Percentiles rank a stretch among this genome's conserved stretches.
Evolutionary conservation across 2,113 vertebrate genomes (phyloP).

Genomic region (Micromys minutus): DNA sequence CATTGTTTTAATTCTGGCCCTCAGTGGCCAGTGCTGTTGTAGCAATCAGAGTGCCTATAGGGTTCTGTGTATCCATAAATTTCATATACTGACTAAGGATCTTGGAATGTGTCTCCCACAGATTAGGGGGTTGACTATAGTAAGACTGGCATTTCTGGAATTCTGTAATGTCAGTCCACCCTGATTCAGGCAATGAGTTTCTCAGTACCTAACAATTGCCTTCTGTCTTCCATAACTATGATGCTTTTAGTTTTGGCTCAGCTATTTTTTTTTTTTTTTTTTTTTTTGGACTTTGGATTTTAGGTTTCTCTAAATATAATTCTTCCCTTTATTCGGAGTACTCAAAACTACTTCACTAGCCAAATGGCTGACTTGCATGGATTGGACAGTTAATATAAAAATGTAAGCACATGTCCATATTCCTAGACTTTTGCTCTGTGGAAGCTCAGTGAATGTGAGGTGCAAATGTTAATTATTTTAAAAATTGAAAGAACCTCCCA

Average conservation of each 20-base stretch:
- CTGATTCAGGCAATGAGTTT: too few species aligned
- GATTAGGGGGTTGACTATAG: neutral
- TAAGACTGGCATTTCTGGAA: neutral
- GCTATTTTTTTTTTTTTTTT: constrained; percentile 26
- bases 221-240: neutral
- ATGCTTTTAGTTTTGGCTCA: neutral
- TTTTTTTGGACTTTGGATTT: constrained; percentile 26
- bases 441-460: neutral
- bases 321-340: neutral
- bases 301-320: neutral
- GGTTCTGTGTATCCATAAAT: neutral
- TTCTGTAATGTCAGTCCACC: neutral
- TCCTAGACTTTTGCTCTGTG: neutral
- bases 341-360: neutral
- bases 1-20: neutral
- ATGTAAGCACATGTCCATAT: neutral
- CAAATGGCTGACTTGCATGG: neutral
- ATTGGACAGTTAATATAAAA: neutral
- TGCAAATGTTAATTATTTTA: neutral
- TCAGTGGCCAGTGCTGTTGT: neutral
- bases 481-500: neutral
- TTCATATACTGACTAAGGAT: neutral
- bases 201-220: neutral
- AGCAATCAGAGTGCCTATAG: too few species aligned
- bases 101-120: neutral